Evolutionary conservation across 2,888 invertebrate genomes (phyloP).

Genomic region (Tetragonisca angustula): DNA sequence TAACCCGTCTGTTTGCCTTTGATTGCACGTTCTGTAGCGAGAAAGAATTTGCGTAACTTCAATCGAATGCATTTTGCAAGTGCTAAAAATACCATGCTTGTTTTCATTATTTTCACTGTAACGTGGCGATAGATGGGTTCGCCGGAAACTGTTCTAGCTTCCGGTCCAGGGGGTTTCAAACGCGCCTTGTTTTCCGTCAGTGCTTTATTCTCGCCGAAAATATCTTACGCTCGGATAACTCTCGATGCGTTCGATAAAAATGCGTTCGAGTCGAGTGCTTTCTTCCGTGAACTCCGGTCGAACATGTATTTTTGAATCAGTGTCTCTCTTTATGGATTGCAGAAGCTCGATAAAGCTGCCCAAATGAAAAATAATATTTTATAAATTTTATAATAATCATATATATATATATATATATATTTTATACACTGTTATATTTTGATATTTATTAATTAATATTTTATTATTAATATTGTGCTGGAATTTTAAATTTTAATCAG

Average conservation of each 20-base stretch:
- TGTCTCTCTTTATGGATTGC: neutral
- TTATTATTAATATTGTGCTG: too few relatives aligned
- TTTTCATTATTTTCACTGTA: neutral
- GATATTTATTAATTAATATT: too few relatives aligned
- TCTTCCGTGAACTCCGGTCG: neutral
- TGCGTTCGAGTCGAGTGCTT: constrained; percentile 18
- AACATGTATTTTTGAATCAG: neutral
- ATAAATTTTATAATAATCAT: too few relatives aligned
- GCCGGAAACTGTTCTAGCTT: neutral
- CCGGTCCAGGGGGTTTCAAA: constrained; percentile 44
- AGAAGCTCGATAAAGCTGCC: neutral
- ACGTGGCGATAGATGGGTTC: neutral
- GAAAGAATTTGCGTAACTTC: neutral
- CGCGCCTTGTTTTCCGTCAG: constrained; percentile 35
- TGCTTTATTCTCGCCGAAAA: constrained; percentile 45
- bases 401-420: too few relatives aligned
- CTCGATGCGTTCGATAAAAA: constrained; percentile 36
- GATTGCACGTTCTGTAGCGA: neutral
- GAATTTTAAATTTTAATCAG: neutral
- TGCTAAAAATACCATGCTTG: neutral
- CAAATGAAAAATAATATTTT: neutral
- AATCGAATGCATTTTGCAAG: neutral
- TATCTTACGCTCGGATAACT: constrained; percentile 42
- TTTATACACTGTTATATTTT: too few relatives aligned
- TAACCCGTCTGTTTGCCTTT: neutral